Conservation (phyloP, 2,113 vertebrate genomes). For the Dipodomys spectabilis region DNA sequence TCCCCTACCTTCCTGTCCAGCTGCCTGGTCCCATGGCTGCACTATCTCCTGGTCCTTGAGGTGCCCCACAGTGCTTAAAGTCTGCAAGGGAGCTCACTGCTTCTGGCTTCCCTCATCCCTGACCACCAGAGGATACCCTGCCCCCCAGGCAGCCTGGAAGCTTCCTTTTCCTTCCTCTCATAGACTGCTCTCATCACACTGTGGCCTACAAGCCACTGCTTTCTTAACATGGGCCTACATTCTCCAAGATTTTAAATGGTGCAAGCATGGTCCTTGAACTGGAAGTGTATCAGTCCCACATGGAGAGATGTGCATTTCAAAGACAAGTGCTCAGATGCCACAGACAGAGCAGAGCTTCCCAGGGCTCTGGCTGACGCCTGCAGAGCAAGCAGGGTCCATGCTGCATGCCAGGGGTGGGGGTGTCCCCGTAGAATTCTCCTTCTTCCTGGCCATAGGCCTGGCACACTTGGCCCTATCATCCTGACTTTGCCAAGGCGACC, state of each 20-base stretch:
- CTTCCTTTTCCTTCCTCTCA: not conserved
- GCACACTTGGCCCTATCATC: not conserved
- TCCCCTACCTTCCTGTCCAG: not conserved
- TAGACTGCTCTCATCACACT: not conserved
- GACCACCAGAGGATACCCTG: not conserved
- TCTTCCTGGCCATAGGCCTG: not conserved
- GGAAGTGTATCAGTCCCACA: fast-evolving
- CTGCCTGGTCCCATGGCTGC: not conserved
- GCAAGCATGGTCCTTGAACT: not conserved
- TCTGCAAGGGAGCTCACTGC: not conserved
- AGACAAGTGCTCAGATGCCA: not conserved
- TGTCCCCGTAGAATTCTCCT: no score
- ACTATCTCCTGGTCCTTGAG: not conserved
- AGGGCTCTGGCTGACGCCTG: not conserved
- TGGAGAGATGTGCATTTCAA: not conserved
- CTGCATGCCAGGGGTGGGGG: no score
- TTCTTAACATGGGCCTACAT: no score
- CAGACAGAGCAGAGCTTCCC: not conserved
- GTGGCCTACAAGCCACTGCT: not conserved
- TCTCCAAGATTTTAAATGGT: no score
- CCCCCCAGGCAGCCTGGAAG: not conserved
- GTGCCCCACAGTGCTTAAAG: not conserved
- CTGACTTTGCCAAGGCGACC: not conserved
- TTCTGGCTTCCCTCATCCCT: not conserved
- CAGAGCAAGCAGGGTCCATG: not conserved